Percentiles rank a stretch among this genome's conserved stretches.
These are phyloP conservation scores for Fistularia commersonii DNA, from an alignment of 2,797 vertebrate species.

Conservation along the genomic window DNA sequence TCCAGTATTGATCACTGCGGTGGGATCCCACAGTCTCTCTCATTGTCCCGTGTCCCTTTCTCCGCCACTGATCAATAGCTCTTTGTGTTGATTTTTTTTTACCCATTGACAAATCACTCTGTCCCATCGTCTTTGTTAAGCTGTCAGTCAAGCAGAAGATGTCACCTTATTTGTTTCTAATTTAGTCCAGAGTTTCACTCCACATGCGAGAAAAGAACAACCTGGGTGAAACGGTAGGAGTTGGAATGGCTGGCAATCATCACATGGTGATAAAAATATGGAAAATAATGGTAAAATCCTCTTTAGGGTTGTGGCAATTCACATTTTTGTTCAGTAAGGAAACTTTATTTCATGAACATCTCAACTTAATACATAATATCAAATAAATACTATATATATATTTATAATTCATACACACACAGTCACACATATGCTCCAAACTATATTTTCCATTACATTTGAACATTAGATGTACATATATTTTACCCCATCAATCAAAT, in stretches of 20 bases:
- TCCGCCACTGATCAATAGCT: conserved; percentile 75
- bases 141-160: conserved; percentile 75
- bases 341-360: background rate
- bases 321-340: background rate
- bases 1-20: conserved; percentile 72
- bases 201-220: conserved; percentile 12
- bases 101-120: conserved; percentile 79
- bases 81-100: conserved; percentile 77
- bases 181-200: conserved; percentile 32
- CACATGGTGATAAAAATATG: no score
- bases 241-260: no score
- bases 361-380: no score
- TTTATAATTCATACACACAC: no score
- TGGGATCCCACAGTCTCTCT: conserved; percentile 65
- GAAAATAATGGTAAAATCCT: background rate
- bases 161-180: conserved; percentile 52
- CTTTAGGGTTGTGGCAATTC: background rate
- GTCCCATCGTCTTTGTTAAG: conserved; percentile 65
- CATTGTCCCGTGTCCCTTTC: conserved; percentile 71
- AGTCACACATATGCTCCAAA: no score
- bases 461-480: background rate
- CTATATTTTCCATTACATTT: no score
- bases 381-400: no score
- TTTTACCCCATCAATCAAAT: background rate
- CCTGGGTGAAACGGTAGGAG: no score